Percentiles rank a stretch among this genome's conserved stretches.
These are phyloP conservation scores for Xenopus borealis DNA, from an alignment of 2,113 vertebrate genomes.

Conservation along the genomic window DNA sequence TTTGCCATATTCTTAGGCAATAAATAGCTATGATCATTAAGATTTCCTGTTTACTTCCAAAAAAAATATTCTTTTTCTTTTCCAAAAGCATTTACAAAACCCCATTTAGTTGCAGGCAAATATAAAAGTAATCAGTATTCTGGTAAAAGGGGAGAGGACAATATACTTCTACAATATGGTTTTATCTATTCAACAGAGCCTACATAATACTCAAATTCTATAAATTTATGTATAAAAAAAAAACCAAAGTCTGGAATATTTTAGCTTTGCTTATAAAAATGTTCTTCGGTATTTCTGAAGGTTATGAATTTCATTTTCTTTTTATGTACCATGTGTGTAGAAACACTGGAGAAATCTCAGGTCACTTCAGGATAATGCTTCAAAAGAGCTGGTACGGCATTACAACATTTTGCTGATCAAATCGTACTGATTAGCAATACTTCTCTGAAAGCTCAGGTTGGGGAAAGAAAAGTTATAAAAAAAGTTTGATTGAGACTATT, in stretches of 20 bases:
- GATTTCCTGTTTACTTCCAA: no score
- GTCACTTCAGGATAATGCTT: constrained; percentile 32
- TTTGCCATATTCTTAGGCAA: no score
- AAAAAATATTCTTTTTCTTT: no score
- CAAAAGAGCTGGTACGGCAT: neutral
- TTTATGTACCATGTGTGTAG: constrained; percentile 43
- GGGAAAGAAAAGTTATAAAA: no score
- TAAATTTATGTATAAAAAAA: constrained; percentile 28
- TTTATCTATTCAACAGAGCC: constrained; percentile 19
- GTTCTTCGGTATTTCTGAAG: constrained; percentile 33
- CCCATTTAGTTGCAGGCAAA: no score
- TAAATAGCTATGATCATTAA: no score
- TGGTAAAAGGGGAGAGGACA: no score
- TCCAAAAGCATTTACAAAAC: no score
- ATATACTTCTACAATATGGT: neutral
- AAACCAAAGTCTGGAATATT: constrained; percentile 36
- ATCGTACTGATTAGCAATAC: constrained; percentile 16
- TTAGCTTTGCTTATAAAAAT: constrained; percentile 37
- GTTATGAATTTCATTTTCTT: constrained; percentile 42
- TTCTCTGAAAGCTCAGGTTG: neutral
- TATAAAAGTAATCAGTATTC: no score
- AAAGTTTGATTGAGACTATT: no score
- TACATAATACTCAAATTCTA: constrained; percentile 29
- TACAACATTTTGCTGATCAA: constrained; percentile 18
- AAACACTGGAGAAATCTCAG: constrained; percentile 29